These are phyloP conservation scores for Myotis yumanensis DNA, from an alignment of 2,113 vertebrate species.

Conservation along the genomic window DNA sequence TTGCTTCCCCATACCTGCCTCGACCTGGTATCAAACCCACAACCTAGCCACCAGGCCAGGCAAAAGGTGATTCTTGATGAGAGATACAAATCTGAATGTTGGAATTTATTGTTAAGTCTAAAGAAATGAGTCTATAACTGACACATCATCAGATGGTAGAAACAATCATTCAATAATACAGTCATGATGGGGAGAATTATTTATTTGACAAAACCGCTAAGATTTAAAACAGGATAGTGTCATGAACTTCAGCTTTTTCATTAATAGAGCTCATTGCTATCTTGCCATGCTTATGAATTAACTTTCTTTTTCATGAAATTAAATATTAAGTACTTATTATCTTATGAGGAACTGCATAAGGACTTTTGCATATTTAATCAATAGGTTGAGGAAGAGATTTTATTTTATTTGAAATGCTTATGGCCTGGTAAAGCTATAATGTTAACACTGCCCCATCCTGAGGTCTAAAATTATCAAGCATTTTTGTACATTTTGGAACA, in stretches of 20 bases:
- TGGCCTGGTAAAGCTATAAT: background rate
- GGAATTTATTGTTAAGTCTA: background rate
- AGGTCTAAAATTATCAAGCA: background rate
- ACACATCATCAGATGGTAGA: background rate
- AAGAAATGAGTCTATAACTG: background rate
- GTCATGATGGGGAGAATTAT: background rate
- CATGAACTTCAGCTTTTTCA: background rate
- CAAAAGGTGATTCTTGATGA: background rate
- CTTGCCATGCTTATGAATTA: background rate
- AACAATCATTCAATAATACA: background rate
- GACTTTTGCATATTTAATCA: background rate
- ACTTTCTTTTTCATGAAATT: conserved; percentile 6
- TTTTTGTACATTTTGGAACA: background rate
- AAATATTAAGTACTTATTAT: background rate
- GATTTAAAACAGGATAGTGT: background rate
- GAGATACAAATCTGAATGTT: background rate
- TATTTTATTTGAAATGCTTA: background rate
- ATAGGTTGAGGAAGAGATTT: background rate
- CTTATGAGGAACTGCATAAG: background rate
- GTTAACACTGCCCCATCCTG: background rate
- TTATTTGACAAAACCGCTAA: background rate
- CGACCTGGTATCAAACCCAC: background rate
- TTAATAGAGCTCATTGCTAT: background rate
- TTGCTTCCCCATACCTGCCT: background rate
- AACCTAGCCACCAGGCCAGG: background rate